Conservation (phyloP, 2,888 invertebrate species). For the Microctonus aethiopoides region DNA sequence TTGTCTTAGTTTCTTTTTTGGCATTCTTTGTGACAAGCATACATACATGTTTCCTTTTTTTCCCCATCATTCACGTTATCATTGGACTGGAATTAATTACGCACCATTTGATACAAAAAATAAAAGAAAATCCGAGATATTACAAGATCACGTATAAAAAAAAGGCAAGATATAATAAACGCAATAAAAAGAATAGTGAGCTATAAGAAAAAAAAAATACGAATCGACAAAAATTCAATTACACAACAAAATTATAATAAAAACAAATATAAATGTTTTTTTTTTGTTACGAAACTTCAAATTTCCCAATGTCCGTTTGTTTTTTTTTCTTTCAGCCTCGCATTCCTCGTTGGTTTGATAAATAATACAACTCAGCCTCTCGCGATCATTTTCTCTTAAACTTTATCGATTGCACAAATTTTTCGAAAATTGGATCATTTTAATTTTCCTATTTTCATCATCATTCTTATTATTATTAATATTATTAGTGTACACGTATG, state of each 20-base stretch:
- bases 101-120: neutral
- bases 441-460: neutral
- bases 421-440: neutral
- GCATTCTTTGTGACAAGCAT: constrained; percentile 20
- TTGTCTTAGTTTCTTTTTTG: constrained; percentile 10
- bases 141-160: constrained; percentile 54
- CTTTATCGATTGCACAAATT: neutral
- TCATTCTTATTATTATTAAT: constrained; percentile 7
- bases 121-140: no score
- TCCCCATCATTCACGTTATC: neutral
- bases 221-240: constrained; percentile 49
- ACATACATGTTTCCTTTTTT: constrained; percentile 18
- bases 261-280: constrained; percentile 37
- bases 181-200: constrained; percentile 43
- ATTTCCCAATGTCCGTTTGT: neutral
- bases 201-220: constrained; percentile 50
- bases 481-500: constrained; percentile 15
- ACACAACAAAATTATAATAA: constrained; percentile 50
- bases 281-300: neutral
- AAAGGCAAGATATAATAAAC: neutral
- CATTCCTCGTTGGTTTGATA: neutral
- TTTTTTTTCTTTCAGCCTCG: neutral
- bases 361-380: neutral
- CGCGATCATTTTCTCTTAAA: neutral
- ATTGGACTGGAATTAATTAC: constrained; percentile 3